Base-by-base conservation (phyloP, 2,797 vertebrate genomes). In the Phoxinus dragarum region DNA sequence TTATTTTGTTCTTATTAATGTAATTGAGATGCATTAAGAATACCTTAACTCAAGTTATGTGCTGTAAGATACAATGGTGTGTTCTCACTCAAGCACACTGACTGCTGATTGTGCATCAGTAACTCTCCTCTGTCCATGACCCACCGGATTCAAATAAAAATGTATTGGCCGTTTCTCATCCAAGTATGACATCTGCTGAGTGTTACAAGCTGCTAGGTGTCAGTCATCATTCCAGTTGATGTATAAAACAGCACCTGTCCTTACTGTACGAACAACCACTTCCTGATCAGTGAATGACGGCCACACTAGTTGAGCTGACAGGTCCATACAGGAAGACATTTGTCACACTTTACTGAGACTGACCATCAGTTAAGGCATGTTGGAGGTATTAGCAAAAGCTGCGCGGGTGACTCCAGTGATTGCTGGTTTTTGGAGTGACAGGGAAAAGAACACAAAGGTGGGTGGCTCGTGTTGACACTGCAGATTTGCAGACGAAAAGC, bases 391-490 rank as follows among this genome's bases (percentile, higher is more conserved):
- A 66, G 27, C 40, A 36, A 36, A 21, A 47, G 19, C 19, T 47
- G 40, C 16, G 40, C 21, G 17, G 40, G 27, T 16, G 36, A 74
- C 69, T 82, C 40, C n/a, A 42, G 27, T 64, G 69, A 59, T 47
- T 59, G 4, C 40, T 17, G 21, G 23, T 52, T 47, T 81, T 10
- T 82, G 59, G 73, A 76, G n/a, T 69, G 64, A 64, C 66, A 42
- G 64, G n/a, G 11, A 71, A 78, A 49, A 34, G 1, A 38, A 71
- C n/a, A 78, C 36, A 71, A 71, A 71, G 27, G 74, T 36, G 64
- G 67, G 19, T 59, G 12, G 38, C 34, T 87, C 75, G 6, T 80
- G 81, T 87, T 71, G 78, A 86, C 84, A 73, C 34, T 38, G 68
- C 77, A 80, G 56, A 86, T 88, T 66, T 59, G 61, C 40, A 56